These are phyloP conservation scores for Molorchus minor DNA, from an alignment of 2,888 invertebrate genomes.

Conservation along the genomic window DNA sequence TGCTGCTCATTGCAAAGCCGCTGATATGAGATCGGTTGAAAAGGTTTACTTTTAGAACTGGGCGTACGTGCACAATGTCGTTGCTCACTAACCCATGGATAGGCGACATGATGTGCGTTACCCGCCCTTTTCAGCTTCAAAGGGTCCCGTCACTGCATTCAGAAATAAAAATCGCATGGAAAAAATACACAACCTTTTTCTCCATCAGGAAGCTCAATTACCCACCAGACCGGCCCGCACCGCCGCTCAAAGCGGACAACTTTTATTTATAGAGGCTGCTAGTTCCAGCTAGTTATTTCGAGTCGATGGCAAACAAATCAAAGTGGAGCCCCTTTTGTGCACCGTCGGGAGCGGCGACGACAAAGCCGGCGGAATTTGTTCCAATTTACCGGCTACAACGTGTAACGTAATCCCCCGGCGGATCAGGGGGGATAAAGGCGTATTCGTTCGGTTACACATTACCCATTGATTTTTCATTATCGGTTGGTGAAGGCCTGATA, in stretches of 20 bases:
- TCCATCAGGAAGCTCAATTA: background rate
- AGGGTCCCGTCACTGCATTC: background rate
- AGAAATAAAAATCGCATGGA: background rate
- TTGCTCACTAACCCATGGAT: too few relatives aligned
- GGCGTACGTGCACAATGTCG: too few relatives aligned
- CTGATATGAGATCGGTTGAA: too few relatives aligned
- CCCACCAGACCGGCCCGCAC: background rate
- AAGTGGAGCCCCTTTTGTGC: constrained; percentile 21
- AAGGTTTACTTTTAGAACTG: too few relatives aligned
- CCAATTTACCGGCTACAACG: constrained; percentile 33
- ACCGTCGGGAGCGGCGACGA: constrained; percentile 11
- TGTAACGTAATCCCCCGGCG: constrained; percentile 28
- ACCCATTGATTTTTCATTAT: constrained; percentile 31
- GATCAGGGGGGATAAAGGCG: constrained; percentile 8
- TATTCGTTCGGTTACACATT: constrained; percentile 14
- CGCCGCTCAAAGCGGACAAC: background rate
- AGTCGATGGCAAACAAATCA: constrained; percentile 27
- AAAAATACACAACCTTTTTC: background rate
- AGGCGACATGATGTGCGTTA: background rate
- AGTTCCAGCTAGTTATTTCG: constrained; percentile 16
- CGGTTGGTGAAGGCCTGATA: constrained; percentile 2
- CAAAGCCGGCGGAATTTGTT: constrained; percentile 32
- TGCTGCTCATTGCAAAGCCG: too few relatives aligned
- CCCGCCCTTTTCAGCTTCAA: background rate
- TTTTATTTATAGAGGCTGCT: constrained; percentile 8